These are phyloP conservation scores for Glaucomys volans DNA, from an alignment of 2,113 vertebrate genomes.

Conservation along the genomic window DNA sequence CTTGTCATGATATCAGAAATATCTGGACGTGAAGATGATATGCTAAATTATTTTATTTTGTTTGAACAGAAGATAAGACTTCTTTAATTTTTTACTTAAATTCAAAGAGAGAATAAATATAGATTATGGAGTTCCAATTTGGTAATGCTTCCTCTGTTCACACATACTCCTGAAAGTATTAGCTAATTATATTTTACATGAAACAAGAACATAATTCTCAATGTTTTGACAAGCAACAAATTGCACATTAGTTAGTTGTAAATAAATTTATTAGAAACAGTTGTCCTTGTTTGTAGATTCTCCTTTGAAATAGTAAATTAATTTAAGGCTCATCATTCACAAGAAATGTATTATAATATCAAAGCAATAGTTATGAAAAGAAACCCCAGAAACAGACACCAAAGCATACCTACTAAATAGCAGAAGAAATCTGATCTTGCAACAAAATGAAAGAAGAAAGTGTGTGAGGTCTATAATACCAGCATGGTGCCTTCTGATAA, in stretches of 20 bases:
- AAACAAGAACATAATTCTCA: slow-evolving; percentile 81
- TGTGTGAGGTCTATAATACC: slow-evolving; percentile 71
- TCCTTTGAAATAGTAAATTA: slow-evolving; percentile 83
- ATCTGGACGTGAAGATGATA: slow-evolving; percentile 35
- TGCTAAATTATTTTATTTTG: slow-evolving; percentile 58
- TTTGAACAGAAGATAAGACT: slow-evolving; percentile 41
- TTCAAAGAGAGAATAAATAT: slow-evolving; percentile 65
- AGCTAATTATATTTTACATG: slow-evolving; percentile 83
- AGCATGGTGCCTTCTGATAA: slow-evolving; percentile 78
- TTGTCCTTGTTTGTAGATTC: slow-evolving; percentile 83
- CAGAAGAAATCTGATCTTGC: slow-evolving; percentile 63
- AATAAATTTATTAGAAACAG: slow-evolving; percentile 85
- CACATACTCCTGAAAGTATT: slow-evolving; percentile 73
- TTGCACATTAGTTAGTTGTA: slow-evolving; percentile 84
- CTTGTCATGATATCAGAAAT: slow-evolving; percentile 53
- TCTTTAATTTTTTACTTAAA: neutral
- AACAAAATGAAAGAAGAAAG: slow-evolving; percentile 79
- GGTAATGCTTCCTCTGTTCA: slow-evolving; percentile 54
- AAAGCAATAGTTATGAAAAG: slow-evolving; percentile 76
- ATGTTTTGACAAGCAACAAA: slow-evolving; percentile 87
- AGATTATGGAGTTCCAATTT: slow-evolving; percentile 67
- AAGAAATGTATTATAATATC: slow-evolving; percentile 81
- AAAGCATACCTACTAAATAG: slow-evolving; percentile 57
- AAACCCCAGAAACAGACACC: slow-evolving; percentile 59
- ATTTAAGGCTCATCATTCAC: slow-evolving; percentile 83